Evolutionary conservation across 2,113 vertebrate species (phyloP).

Genomic region (Seriola quinqueradiata): DNA sequence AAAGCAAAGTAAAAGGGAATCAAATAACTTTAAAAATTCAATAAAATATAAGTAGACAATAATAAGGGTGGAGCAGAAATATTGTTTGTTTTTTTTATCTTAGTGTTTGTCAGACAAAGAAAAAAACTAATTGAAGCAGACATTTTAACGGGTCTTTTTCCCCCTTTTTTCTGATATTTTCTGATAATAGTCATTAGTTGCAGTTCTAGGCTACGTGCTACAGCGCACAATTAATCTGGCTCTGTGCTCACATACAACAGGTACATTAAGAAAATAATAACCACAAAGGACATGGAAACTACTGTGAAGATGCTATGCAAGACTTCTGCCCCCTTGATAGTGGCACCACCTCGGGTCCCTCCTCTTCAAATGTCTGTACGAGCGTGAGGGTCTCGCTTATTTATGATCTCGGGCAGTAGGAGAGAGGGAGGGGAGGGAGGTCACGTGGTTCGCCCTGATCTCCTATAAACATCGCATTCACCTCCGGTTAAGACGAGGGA

Average conservation of each 20-base stretch:
- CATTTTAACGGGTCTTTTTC: too few species aligned
- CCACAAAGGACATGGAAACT: not conserved
- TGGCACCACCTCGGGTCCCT: too few species aligned
- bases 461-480: slow-evolving; percentile 70
- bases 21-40: not conserved
- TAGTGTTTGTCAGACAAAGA: too few species aligned
- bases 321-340: too few species aligned
- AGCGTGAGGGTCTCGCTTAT: slow-evolving; percentile 3
- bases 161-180: too few species aligned
- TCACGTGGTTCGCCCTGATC: slow-evolving; percentile 69
- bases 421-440: not conserved
- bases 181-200: not conserved
- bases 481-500: not conserved
- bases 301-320: not conserved
- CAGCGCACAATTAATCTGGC: too few species aligned
- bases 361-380: not conserved
- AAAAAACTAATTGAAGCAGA: too few species aligned
- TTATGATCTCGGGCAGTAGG: slow-evolving; percentile 19
- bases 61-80: not conserved
- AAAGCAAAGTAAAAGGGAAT: not conserved
- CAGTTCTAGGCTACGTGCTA: not conserved
- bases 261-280: not conserved
- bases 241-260: not conserved
- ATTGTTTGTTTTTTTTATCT: too few species aligned
- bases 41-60: not conserved